phyloP scores from a whole-genome alignment of 2,113 vertebrate species.

The Xiphias gladius region DNA sequence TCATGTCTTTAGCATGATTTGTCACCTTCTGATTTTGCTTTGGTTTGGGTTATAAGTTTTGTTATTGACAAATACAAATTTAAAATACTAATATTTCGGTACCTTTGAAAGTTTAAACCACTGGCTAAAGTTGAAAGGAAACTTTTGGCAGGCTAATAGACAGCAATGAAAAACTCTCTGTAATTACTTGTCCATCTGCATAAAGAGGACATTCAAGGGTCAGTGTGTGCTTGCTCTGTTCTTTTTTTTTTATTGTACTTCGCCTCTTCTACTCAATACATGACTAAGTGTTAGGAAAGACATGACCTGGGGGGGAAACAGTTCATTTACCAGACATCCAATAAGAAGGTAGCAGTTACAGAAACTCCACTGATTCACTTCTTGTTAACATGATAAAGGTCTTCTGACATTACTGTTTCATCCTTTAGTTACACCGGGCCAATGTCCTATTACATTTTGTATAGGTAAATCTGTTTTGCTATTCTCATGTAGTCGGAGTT shows the following conservation, averaged over 20 bases:
- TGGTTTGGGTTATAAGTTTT: slow-evolving; percentile 16
- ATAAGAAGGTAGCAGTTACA: not conserved
- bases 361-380: not conserved
- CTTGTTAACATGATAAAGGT: not conserved
- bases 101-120: slow-evolving; percentile 58
- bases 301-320: not conserved
- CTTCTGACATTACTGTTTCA: no score
- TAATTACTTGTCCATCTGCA: slow-evolving; percentile 78
- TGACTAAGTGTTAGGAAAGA: not conserved
- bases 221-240: slow-evolving; percentile 46
- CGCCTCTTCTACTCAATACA: slow-evolving; percentile 15
- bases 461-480: not conserved
- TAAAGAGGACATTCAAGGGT: slow-evolving; percentile 69
- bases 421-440: no score
- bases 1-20: slow-evolving; percentile 3
- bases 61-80: slow-evolving; percentile 67
- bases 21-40: slow-evolving; percentile 34
- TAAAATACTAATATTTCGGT: slow-evolving; percentile 37
- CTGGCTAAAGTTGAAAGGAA: slow-evolving; percentile 68
- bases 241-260: slow-evolving; percentile 13
- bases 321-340: not conserved
- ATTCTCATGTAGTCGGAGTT: not conserved
- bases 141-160: slow-evolving; percentile 63
- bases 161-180: slow-evolving; percentile 61
- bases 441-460: not conserved